A percentile compares a stretch with the other conserved stretches of the same genome.
phyloP scores from a whole-genome alignment of 2,113 vertebrate genomes.

The Nestor notabilis region DNA sequence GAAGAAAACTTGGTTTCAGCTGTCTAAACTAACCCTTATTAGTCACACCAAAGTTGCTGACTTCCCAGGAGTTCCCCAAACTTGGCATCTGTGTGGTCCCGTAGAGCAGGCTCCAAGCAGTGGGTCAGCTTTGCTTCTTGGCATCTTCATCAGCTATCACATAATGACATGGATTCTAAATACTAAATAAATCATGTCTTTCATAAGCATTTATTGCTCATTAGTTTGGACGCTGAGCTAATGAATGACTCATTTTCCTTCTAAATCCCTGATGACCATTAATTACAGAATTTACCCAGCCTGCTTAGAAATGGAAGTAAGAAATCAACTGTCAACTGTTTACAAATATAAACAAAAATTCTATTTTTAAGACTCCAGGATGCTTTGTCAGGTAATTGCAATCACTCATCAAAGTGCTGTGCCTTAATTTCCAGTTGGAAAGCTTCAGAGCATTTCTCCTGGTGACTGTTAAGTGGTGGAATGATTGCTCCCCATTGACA shows the following conservation, averaged over 20 bases:
- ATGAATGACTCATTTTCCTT: conserved; percentile 65
- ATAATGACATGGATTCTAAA: conserved; percentile 25
- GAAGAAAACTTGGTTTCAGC: neutral
- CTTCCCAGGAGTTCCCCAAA: neutral
- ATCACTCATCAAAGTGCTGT: conserved; percentile 18
- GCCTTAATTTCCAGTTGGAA: conserved; percentile 34
- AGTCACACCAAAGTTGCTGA: neutral
- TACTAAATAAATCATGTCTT: conserved; percentile 64
- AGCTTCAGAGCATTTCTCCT: neutral
- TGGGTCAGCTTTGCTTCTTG: conserved; percentile 3
- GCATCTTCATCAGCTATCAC: neutral
- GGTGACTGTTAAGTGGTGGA: conserved; percentile 47
- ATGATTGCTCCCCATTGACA: conserved; percentile 64
- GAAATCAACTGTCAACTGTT: conserved; percentile 23
- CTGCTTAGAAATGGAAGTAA: conserved; percentile 9
- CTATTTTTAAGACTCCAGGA: conserved; percentile 6
- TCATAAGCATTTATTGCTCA: conserved; percentile 66
- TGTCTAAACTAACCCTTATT: neutral
- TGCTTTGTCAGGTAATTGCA: conserved; percentile 33
- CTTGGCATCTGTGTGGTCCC: neutral
- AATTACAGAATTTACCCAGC: conserved; percentile 48
- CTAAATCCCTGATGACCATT: conserved; percentile 59
- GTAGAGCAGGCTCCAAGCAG: neutral
- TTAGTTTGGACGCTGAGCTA: conserved; percentile 55
- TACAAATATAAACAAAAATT: conserved; percentile 17